Evolutionary conservation across 2,113 vertebrate genomes (phyloP).

Genomic region (Gymnobelideus leadbeateri): DNA sequence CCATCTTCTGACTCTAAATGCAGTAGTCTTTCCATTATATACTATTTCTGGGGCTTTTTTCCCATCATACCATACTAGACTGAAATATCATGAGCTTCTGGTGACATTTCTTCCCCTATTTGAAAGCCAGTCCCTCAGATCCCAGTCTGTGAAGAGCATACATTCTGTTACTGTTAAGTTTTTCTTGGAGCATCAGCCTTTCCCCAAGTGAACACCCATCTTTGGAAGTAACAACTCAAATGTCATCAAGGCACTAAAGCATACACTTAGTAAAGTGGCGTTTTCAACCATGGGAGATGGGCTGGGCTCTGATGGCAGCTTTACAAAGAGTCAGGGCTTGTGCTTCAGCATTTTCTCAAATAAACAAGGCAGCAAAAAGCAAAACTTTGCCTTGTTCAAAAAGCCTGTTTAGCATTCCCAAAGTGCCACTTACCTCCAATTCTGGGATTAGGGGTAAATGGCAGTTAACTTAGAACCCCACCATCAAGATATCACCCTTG

Average conservation of each 20-base stretch:
- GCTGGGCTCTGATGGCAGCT: constrained; percentile 3
- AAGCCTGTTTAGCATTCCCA: background rate
- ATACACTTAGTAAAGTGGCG: background rate
- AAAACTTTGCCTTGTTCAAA: constrained; percentile 30
- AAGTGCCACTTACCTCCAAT: background rate
- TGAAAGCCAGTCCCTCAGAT: constrained; percentile 4
- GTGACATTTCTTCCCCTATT: constrained; percentile 2
- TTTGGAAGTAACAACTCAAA: constrained; percentile 7
- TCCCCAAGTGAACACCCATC: background rate
- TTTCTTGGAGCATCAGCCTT: constrained; percentile 9
- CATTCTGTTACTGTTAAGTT: background rate
- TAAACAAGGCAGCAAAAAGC: background rate
- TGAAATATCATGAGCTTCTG: constrained; percentile 6
- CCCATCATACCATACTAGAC: background rate
- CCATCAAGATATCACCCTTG: background rate
- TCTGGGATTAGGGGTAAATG: background rate
- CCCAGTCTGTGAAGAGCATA: background rate
- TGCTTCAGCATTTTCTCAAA: constrained; percentile 32
- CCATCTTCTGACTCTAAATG: background rate
- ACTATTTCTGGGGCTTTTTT: background rate
- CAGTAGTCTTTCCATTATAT: background rate
- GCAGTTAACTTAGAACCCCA: background rate
- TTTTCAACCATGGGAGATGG: constrained; percentile 1
- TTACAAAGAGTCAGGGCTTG: constrained; percentile 29
- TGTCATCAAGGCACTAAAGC: background rate